Evolutionary conservation across 1,140 invertebrate genomes (phyloP).

Genomic region (Sinonovacula constricta): DNA sequence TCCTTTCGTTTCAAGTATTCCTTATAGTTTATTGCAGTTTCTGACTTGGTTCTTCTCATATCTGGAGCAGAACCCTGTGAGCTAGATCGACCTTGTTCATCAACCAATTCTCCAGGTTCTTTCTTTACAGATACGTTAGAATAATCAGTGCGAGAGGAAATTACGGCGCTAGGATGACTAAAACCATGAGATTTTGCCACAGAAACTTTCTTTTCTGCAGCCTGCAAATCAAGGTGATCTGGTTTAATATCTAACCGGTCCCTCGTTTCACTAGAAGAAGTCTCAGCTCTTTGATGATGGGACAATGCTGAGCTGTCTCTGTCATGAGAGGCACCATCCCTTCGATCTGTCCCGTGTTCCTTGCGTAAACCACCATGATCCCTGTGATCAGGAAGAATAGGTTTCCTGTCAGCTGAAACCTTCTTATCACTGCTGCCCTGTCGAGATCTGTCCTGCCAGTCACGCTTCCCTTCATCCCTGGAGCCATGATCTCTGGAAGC

Average conservation of each 20-base stretch:
- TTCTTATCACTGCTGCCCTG: background rate
- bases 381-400: too few species aligned
- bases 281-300: too few species aligned
- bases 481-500: background rate
- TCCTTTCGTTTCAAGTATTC: conserved; percentile 39
- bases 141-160: too few species aligned
- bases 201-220: too few species aligned
- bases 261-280: too few species aligned
- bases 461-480: background rate
- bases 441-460: background rate
- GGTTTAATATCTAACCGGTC: too few species aligned
- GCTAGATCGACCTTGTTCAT: background rate
- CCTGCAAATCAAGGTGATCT: too few species aligned
- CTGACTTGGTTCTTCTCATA: conserved; percentile 6
- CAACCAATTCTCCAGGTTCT: too few species aligned
- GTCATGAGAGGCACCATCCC: background rate
- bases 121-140: too few species aligned
- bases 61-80: background rate
- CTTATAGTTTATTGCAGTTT: conserved; percentile 43
- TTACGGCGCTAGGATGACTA: too few species aligned
- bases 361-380: background rate
- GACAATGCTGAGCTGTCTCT: too few species aligned
- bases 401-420: background rate
- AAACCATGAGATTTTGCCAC: too few species aligned
- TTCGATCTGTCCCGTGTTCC: background rate